A percentile compares a stretch with the other conserved stretches of the same genome.
Evolutionary conservation across 2,888 invertebrate species (phyloP).

Genomic region (Luffia ferchaultella): DNA sequence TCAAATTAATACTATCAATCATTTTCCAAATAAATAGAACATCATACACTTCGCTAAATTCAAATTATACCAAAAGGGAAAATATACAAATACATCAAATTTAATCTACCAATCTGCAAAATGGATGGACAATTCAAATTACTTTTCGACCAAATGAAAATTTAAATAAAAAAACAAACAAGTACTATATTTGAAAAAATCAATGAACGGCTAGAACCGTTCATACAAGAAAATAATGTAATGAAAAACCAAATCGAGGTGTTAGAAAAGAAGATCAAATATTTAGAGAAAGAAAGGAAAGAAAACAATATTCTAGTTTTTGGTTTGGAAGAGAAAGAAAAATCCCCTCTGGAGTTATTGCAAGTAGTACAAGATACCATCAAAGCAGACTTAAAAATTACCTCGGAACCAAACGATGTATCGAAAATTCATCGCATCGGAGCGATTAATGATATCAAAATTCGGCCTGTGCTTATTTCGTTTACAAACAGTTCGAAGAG

Average conservation of each 20-base stretch:
- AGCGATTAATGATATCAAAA: background rate
- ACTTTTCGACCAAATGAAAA: constrained; percentile 12
- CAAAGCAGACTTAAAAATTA: constrained; percentile 1
- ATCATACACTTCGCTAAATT: no score
- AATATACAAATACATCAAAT: no score
- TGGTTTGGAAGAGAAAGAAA: constrained; percentile 7
- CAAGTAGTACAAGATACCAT: background rate
- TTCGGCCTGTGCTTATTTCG: background rate
- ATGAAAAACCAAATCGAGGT: constrained; percentile 11
- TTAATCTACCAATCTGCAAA: no score
- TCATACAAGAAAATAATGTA: constrained; percentile 12
- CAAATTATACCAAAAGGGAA: no score
- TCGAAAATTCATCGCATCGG: constrained; percentile 5
- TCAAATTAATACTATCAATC: no score
- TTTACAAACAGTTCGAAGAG: background rate
- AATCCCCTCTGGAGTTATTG: constrained; percentile 2
- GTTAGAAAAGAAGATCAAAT: constrained; percentile 12
- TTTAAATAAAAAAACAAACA: constrained; percentile 12
- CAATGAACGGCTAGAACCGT: constrained; percentile 9
- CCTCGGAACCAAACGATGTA: constrained; percentile 5
- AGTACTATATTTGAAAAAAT: constrained; percentile 12
- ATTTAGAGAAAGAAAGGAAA: constrained; percentile 12
- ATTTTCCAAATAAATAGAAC: no score
- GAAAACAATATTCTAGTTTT: constrained; percentile 9
- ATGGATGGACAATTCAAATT: constrained; percentile 12